A percentile compares a stretch with the other conserved stretches of the same genome.
phyloP scores from a whole-genome alignment of 2,888 invertebrate genomes.

The Polyploca ridens region DNA sequence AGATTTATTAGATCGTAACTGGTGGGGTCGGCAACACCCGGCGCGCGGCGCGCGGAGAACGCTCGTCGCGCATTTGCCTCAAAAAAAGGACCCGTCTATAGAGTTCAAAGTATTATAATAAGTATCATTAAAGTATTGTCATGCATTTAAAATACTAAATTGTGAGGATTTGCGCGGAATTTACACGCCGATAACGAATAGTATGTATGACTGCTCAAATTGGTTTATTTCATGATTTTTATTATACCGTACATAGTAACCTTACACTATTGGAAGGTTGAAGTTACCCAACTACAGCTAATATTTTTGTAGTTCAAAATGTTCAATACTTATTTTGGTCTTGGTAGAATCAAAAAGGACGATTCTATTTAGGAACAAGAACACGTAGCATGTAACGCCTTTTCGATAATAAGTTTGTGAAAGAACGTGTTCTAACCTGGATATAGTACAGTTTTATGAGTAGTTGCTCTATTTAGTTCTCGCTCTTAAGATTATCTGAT shows the following conservation, averaged over 20 bases:
- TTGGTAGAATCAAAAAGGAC: constrained; percentile 28
- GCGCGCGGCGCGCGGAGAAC: constrained; percentile 31
- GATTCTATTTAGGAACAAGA: constrained; percentile 51
- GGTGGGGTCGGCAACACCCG: constrained; percentile 71
- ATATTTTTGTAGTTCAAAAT: background rate
- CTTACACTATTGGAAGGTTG: no score
- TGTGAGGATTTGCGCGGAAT: background rate
- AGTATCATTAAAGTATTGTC: background rate
- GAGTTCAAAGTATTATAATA: constrained; percentile 23
- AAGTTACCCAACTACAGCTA: background rate
- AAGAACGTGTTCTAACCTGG: constrained; percentile 47
- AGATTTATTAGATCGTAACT: constrained; percentile 83
- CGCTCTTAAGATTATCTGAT: background rate
- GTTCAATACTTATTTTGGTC: background rate
- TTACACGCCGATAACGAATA: background rate
- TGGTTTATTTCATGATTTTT: background rate
- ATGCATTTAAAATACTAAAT: constrained; percentile 1
- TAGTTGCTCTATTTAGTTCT: constrained; percentile 25
- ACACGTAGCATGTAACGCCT: constrained; percentile 60
- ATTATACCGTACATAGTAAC: background rate
- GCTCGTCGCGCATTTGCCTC: constrained; percentile 56
- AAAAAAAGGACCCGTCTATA: constrained; percentile 36
- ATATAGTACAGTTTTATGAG: constrained; percentile 44
- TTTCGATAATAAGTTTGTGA: constrained; percentile 64
- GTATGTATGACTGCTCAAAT: background rate